Evolutionary conservation across 2,113 vertebrate species (phyloP).

Genomic region (Fukomys damarensis): DNA sequence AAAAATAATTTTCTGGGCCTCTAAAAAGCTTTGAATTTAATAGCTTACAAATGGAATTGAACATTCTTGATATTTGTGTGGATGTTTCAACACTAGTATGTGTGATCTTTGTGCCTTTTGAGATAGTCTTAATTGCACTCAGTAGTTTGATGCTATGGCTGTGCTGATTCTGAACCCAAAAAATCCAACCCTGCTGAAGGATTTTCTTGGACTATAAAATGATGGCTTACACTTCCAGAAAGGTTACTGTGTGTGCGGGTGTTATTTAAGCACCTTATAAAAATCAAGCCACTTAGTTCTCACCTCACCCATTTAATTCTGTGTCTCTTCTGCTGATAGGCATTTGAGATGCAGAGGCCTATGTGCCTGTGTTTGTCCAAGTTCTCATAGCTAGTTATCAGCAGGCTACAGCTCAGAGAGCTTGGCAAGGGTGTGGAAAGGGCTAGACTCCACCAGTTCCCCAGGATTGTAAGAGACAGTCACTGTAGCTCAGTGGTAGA

Average conservation of each 20-base stretch:
- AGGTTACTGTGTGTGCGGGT: background rate
- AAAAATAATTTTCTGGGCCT: background rate
- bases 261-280: background rate
- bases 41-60: slow-evolving; percentile 23
- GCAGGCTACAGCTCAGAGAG: background rate
- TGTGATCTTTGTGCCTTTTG: background rate
- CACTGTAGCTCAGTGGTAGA: background rate
- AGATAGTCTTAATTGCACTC: background rate
- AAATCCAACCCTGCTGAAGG: background rate
- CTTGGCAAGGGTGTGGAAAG: background rate
- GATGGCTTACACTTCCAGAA: background rate
- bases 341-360: background rate
- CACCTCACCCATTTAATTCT: background rate
- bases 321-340: background rate
- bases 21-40: slow-evolving; percentile 27
- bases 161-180: background rate
- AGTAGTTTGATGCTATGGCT: background rate
- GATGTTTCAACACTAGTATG: background rate
- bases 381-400: background rate
- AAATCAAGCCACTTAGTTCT: background rate
- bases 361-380: background rate
- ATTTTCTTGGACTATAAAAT: background rate
- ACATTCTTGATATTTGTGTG: background rate
- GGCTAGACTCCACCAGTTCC: background rate
- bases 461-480: background rate